Base-by-base conservation (phyloP, 2,888 invertebrate species). In the Choreutis nemorana region DNA sequence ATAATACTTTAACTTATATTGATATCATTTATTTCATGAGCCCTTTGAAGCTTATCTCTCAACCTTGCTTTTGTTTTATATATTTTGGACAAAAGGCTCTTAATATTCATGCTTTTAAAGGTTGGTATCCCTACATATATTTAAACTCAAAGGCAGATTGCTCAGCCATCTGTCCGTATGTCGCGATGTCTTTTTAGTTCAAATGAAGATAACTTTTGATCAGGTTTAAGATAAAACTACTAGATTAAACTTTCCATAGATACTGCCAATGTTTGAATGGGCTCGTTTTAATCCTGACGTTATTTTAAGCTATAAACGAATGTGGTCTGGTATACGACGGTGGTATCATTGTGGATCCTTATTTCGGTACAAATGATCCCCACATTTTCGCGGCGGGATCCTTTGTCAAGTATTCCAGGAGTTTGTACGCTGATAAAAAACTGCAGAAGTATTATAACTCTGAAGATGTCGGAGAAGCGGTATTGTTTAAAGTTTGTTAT, bases 311-410 rank as follows among this genome's bases (percentile, higher is more conserved):
- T 7, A 81, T 87, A 42, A 83, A 80, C 31, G 65, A 71, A 21
- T 55, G 79, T 24, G 81, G 81, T 1, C 50, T 86, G 14, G 83
- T 84, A 1, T 85, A 85, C 51, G 84, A 87, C 37, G 86, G 85
- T 0, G 81, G 82, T 1, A 43, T 89, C 26, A 83, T 88, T 1
- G 85, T 89, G 23, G 81, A 84, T 30, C 65, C 77, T 0, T 57
- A 75, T 27, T 87, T 82, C 40, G 68, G 79, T 25, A 89, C 89
- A 0, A 87, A 85, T 50, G 88, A 89, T 48, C 80, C 81, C 0
- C 53, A 57, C 32, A 83, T 90, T 30, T 86, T 71, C 47, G 87
- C 83, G 1, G 88, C 86, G 2, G 89, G 89, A 1, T 70, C 85
- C 0, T 62, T 84, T 30, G 83, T 84, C 2, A 81, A 83, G 35